Percentiles rank a stretch among this genome's conserved stretches.
Conservation (phyloP, 2,113 vertebrate species). For the Aptenodytes forsteri region DNA sequence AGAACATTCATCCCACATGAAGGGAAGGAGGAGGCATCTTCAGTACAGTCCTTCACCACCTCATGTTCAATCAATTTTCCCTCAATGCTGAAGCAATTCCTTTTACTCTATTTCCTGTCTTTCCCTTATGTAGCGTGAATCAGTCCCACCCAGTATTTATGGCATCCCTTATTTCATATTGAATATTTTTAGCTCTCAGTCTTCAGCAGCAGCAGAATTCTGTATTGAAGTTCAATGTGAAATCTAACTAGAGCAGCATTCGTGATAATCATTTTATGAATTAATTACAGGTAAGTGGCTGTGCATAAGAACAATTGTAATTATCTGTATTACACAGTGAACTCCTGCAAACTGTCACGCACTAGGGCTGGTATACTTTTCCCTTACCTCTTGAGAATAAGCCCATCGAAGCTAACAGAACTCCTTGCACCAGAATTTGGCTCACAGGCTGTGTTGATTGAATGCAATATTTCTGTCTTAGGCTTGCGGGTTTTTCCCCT, state of each 20-base stretch:
- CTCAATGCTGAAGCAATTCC: neutral
- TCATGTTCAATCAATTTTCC: neutral
- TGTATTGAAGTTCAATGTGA: neutral
- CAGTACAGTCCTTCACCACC: neutral
- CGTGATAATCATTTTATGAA: constrained; percentile 45
- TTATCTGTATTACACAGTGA: neutral
- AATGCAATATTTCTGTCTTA: neutral
- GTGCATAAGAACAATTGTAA: neutral
- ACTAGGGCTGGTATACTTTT: neutral
- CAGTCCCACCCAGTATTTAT: constrained; percentile 27
- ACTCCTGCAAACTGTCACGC: neutral
- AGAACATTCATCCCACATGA: neutral
- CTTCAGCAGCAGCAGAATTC: neutral
- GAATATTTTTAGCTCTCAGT: constrained; percentile 43
- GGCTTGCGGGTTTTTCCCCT: neutral
- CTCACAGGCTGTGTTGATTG: neutral
- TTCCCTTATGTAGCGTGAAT: neutral
- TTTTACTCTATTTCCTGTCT: neutral
- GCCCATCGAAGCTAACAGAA: neutral
- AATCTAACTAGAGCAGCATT: constrained; percentile 3
- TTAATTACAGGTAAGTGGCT: constrained; percentile 46
- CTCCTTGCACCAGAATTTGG: neutral
- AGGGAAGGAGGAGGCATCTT: neutral
- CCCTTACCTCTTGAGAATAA: neutral
- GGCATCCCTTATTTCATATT: constrained; percentile 19